Evolutionary conservation across 1,140 invertebrate genomes (phyloP), one percentile per base, ranked within the genome.

Genomic region (Drosophila ficusphila): DNA sequence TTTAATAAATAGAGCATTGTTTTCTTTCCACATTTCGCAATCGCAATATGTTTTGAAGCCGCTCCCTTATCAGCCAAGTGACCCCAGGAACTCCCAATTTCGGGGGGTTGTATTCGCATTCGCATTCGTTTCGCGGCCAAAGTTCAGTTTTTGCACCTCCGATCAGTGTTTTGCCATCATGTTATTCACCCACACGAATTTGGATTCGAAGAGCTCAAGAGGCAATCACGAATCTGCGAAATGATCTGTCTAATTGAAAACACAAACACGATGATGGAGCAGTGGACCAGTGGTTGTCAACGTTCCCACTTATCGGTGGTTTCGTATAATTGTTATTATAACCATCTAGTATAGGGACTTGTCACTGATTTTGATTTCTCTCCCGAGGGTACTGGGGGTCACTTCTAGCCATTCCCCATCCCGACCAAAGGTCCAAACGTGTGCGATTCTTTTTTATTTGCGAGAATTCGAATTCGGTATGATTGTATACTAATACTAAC

Each of bases 401-500:
- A 74, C 9, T 56, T 71, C 31, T 23, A 27, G 18, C 21, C 31
- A 27, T 23, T 54, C 41, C 19, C 29, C 23, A 14, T 11, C 41
- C 48, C 21, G 70, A 53, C 4, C 70, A 73, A 73, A 73, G 70
- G 47, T 73, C 57, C 23, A 39, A 72, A 41, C 69, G 47, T 61
- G 56, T 60, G 16, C 3, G 36, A 36, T 21, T 33, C 6, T 9
- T 31, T 42, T 41, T 2, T 67, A 21, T 68, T 27, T 1, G 16
- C 2, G 19, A 8, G 21, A 70, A 56, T 64, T 47, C n/a, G 27
- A 18, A 27, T 19, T 42, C 16, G 8, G 27, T 7, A 39, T 29
- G 34, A 51, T 46, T 33, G 9, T 54, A 21, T 60, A 42, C 78
- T 79, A 91, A 21, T 60, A 42, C 78, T 79, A 91, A 95, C 94